Evolutionary conservation across 1,140 invertebrate species (phyloP).

Genomic region (Protaetia brevitarsis): DNA sequence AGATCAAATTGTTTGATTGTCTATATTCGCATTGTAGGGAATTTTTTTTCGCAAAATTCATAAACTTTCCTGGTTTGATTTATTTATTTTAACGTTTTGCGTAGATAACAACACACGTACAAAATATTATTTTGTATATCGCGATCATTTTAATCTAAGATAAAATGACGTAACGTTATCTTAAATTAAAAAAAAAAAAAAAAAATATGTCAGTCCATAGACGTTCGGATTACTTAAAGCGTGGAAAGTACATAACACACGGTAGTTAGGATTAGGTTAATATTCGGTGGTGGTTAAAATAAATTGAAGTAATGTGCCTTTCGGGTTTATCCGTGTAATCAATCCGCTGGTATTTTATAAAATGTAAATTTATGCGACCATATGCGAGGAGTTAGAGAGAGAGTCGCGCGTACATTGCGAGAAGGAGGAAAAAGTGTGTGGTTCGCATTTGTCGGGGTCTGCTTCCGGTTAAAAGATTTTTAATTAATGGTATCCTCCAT

Average conservation of each 20-base stretch:
- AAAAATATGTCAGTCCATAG: not conserved
- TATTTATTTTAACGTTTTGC: not conserved
- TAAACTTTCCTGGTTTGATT: too few species aligned
- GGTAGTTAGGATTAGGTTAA: too few species aligned
- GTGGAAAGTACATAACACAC: too few species aligned
- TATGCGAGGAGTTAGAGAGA: not conserved
- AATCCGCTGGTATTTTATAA: too few species aligned
- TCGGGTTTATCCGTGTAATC: too few species aligned
- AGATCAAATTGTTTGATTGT: too few species aligned
- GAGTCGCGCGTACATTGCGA: too few species aligned
- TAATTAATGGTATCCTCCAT: not conserved
- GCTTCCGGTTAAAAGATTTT: not conserved
- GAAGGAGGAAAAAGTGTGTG: not conserved
- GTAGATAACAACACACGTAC: not conserved
- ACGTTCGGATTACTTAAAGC: not conserved
- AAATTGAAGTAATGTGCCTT: too few species aligned
- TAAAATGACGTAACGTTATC: constrained; percentile 24
- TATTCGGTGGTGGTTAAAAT: too few species aligned
- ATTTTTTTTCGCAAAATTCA: too few species aligned
- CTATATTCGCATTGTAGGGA: too few species aligned
- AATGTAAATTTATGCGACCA: too few species aligned
- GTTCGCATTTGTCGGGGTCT: not conserved
- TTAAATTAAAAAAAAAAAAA: not conserved
- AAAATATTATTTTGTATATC: constrained; percentile 5
- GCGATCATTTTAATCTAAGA: constrained; percentile 18